phyloP scores from a whole-genome alignment of 2,113 vertebrate genomes.

The Eulacestoma nigropectus region DNA sequence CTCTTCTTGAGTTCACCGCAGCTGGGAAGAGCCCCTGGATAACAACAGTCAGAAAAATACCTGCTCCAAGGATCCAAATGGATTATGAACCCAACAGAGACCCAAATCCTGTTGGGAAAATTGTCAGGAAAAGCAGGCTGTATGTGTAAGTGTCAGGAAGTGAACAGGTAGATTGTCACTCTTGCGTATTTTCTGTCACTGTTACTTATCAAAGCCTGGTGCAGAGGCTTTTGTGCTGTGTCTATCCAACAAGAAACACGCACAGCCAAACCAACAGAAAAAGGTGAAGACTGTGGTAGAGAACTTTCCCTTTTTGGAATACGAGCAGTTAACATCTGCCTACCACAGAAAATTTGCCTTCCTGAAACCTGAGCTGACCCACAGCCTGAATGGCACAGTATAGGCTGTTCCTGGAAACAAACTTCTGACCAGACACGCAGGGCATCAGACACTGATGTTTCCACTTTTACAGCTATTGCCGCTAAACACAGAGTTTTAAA shows the following conservation, averaged over 20 bases:
- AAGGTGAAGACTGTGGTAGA: background rate
- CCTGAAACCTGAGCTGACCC: background rate
- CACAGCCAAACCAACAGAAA: background rate
- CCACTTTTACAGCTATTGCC: background rate
- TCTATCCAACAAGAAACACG: background rate
- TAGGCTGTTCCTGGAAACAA: background rate
- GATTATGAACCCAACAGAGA: background rate
- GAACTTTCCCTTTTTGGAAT: background rate
- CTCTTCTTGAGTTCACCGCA: background rate
- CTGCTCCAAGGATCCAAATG: background rate
- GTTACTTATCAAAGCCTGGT: background rate
- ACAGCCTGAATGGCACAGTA: background rate
- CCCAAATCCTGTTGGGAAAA: background rate
- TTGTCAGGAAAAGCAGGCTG: background rate
- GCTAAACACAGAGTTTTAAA: background rate
- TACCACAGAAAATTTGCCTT: background rate
- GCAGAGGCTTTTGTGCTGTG: background rate
- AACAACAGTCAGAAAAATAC: background rate
- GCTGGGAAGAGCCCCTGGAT: background rate
- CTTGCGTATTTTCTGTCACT: background rate
- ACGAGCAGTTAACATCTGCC: rapidly evolving
- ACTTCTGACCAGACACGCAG: background rate
- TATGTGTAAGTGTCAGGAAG: background rate
- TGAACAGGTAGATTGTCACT: background rate
- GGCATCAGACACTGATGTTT: background rate